Percentiles rank a stretch among this genome's conserved stretches.
Conservation (phyloP, 2,797 vertebrate species). For the Mico argentatus region DNA sequence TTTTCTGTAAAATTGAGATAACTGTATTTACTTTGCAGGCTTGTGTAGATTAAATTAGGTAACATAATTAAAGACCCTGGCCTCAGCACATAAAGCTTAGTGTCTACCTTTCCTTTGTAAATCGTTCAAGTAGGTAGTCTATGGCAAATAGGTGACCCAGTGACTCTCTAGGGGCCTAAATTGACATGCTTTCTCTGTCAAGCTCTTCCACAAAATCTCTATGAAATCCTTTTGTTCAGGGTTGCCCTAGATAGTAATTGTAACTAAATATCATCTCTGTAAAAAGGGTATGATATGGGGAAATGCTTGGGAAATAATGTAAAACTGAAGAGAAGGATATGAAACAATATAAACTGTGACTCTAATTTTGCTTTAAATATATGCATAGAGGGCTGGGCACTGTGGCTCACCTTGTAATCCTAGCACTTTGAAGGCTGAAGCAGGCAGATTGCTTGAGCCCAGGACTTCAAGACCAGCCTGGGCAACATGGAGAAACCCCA, state of each 20-base stretch:
- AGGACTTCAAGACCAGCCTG: too few relatives aligned
- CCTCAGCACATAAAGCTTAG: background rate
- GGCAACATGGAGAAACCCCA: too few relatives aligned
- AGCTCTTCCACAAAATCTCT: background rate
- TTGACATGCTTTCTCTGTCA: background rate
- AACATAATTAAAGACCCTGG: background rate
- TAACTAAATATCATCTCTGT: background rate
- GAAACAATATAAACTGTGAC: background rate
- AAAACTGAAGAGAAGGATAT: background rate
- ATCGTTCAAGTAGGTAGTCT: background rate
- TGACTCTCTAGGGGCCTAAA: background rate
- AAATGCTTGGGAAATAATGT: background rate
- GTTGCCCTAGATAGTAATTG: background rate
- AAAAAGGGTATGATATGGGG: background rate
- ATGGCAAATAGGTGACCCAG: background rate
- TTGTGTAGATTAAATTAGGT: background rate
- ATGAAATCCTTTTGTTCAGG: background rate
- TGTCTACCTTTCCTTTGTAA: background rate
- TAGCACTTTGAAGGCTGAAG: too few relatives aligned
- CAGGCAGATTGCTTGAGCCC: too few relatives aligned
- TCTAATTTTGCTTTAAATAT: slow-evolving; percentile 15
- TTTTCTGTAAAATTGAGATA: too few relatives aligned
- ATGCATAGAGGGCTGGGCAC: background rate
- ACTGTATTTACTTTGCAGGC: background rate
- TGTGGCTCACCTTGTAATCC: too few relatives aligned